Base-by-base conservation (phyloP, 1,140 invertebrate species). In the Pygmarrhopalites habei region DNA sequence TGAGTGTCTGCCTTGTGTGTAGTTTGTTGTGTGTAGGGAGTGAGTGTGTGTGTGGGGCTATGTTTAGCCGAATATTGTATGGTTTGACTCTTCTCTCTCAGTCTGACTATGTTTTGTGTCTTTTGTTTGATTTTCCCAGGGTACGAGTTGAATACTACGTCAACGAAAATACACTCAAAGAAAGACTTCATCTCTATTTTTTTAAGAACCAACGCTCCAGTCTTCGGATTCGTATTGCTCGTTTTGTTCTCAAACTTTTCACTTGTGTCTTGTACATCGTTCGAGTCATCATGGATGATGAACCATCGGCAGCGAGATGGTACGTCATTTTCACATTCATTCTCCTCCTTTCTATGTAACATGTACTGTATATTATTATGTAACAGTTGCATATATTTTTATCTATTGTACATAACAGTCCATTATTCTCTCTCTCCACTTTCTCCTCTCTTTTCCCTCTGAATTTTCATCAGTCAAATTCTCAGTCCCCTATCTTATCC, bases 181-280 rank as follows among this genome's bases (percentile, higher is more conserved):
- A 97, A 82, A 83, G 92, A 77, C 86, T 98, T 72, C 94, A 98
- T 80, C 82, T 96, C 64, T 98, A 97, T 81, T 98, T 98, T 81
- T 93, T 98, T 77, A 97, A 97, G 79, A 98, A 98, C 80, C 93
- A 97, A 82, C 85, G 92, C 80, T 96, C 94, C 77, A 98, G 95
- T 85, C 84, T 98, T 77, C 85, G 93, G 72, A 97, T 98, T 81
- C 88, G 95, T 75, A 90, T 96, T 72, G 92, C 92, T 71, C 97
- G 97, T 81, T 82, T 98, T 74, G 86, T 95, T 76, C 90, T 98
- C 80, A 98, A 98, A 80, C 79, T 98, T 58, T 78, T 98, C 73
- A 91, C 94, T 78, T 98, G 95, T 79, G 82, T 94, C 74, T 82
- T 98, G 71, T 98, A 98, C 79, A 92, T 96, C 79, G 85, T 92